Percentiles rank a stretch among this genome's conserved stretches.
Conservation (phyloP, 2,888 invertebrate genomes). For the Lycocerus yunnanus region DNA sequence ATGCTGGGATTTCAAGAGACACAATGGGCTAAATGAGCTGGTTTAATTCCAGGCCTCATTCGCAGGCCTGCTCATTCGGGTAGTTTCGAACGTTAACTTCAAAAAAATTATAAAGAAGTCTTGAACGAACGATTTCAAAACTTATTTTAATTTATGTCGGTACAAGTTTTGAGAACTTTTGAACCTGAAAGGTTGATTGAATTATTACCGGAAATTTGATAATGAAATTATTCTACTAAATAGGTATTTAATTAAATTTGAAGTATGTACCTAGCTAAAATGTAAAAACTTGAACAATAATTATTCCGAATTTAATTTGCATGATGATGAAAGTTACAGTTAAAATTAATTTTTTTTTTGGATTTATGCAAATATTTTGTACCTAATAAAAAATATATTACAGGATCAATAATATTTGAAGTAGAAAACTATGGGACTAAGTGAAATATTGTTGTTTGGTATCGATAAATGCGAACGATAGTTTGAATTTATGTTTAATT, state of each 20-base stretch:
- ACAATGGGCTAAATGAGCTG: no score
- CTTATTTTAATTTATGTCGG: not conserved
- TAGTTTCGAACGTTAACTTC: not conserved
- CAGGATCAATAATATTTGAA: not conserved
- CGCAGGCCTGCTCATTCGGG: not conserved
- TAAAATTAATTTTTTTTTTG: not conserved
- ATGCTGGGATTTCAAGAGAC: no score
- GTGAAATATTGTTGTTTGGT: not conserved
- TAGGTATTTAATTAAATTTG: not conserved
- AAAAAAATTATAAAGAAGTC: no score
- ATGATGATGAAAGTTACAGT: not conserved
- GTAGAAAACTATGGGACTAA: not conserved
- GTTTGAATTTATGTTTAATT: not conserved
- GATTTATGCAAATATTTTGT: not conserved
- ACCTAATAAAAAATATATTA: not conserved
- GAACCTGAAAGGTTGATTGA: not conserved
- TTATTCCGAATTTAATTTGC: not conserved
- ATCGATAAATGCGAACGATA: not conserved
- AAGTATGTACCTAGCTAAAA: not conserved
- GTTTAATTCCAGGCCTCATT: no score
- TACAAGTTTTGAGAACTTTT: not conserved
- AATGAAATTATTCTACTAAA: not conserved
- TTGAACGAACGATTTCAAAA: not conserved
- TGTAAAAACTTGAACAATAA: not conserved
- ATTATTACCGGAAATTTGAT: not conserved